Evolutionary conservation across 2,113 vertebrate species (phyloP).

Genomic region (Ellobius talpinus): DNA sequence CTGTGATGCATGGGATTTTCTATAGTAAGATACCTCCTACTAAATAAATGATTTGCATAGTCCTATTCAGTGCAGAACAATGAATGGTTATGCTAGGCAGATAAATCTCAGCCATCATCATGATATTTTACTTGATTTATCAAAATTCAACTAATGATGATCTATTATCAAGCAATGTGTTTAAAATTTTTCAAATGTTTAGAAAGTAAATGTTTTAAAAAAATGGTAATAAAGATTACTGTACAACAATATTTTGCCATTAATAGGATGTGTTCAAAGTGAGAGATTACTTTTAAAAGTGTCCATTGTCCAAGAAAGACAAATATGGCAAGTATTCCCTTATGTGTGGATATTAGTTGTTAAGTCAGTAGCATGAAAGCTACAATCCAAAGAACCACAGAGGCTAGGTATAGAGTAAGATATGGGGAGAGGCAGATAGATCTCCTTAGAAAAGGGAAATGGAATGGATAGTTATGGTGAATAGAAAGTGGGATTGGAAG

Average conservation of each 20-base stretch:
- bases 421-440: background rate
- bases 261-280: background rate
- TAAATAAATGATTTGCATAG: background rate
- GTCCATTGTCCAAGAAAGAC: background rate
- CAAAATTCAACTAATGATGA: background rate
- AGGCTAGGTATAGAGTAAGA: background rate
- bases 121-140: background rate
- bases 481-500: background rate
- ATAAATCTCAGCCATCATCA: background rate
- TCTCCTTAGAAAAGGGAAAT: background rate
- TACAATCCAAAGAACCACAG: background rate
- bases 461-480: background rate
- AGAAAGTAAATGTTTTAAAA: slow-evolving; percentile 1
- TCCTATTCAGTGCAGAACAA: background rate
- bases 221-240: background rate
- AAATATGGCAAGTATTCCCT: background rate
- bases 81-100: background rate
- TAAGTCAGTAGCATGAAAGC: background rate
- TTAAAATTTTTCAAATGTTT: background rate
- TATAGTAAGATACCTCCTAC: background rate
- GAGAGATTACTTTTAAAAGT: background rate
- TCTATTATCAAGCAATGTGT: background rate
- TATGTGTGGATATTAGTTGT: background rate
- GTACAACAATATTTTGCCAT: background rate
- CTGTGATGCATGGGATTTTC: background rate